Percentiles rank a stretch among this genome's conserved stretches.
These are phyloP conservation scores for Tyrannus savana DNA, from an alignment of 2,113 vertebrate genomes.

Conservation along the genomic window DNA sequence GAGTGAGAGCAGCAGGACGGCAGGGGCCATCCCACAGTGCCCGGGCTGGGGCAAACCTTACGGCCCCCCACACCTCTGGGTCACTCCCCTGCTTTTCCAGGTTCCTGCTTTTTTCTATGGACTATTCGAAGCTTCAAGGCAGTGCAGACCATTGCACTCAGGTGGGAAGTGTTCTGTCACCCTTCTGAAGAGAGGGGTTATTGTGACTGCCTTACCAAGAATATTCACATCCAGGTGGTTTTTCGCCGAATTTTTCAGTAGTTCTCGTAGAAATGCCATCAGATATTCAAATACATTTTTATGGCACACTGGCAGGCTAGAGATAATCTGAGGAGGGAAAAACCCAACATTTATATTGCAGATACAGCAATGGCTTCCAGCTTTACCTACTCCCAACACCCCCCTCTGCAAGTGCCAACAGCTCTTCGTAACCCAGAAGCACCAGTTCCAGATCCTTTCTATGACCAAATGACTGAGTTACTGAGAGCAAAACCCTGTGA, in stretches of 20 bases:
- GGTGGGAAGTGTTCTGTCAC: not conserved
- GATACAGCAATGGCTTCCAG: not conserved
- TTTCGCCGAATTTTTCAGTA: slow-evolving; percentile 85
- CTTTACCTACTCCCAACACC: not conserved
- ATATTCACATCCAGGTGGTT: slow-evolving; percentile 90
- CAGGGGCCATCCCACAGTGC: rapidly evolving
- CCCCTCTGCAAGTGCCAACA: not conserved
- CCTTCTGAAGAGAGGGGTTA: not conserved
- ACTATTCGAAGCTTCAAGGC: not conserved
- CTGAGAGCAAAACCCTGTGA: not conserved
- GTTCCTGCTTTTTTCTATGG: not conserved
- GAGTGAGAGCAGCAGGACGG: not conserved
- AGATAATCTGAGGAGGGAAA: slow-evolving; percentile 79
- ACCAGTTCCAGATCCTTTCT: not conserved
- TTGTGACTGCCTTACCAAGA: slow-evolving; percentile 81
- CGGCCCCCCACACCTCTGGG: rapidly evolving
- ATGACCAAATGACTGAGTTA: not conserved
- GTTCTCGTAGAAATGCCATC: slow-evolving; percentile 89
- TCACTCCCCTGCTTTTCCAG: too few species aligned
- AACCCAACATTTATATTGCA: not conserved
- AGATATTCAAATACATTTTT: slow-evolving; percentile 92
- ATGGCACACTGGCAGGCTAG: slow-evolving; percentile 84
- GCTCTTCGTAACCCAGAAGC: not conserved
- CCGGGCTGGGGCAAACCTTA: not conserved
- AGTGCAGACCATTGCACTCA: rapidly evolving